Conservation (phyloP, 2,113 vertebrate species). For the Hylia prasina region DNA sequence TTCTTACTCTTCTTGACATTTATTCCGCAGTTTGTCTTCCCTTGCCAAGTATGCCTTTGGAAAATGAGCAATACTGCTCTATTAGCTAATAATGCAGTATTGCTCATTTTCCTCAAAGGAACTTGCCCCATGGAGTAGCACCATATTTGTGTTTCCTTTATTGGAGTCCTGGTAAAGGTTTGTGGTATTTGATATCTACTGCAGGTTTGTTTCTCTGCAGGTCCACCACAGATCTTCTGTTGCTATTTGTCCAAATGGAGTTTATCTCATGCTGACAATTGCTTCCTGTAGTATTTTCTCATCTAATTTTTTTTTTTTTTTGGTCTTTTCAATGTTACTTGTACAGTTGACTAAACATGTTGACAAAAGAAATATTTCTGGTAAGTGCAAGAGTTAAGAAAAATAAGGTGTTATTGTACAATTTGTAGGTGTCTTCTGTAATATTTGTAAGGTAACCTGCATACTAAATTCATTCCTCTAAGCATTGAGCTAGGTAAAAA, state of each 20-base stretch:
- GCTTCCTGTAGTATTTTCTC: background rate
- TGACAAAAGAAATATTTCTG: background rate
- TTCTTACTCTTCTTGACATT: slow-evolving; percentile 44
- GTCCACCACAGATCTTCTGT: background rate
- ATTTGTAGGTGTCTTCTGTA: background rate
- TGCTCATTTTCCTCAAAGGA: background rate
- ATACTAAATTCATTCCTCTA: background rate
- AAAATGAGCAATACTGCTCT: background rate
- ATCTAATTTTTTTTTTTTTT: background rate
- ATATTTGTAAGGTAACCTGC: background rate
- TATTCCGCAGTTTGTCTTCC: background rate
- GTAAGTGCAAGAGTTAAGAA: background rate
- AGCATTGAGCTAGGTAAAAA: background rate
- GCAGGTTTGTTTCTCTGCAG: background rate
- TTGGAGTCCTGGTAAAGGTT: background rate
- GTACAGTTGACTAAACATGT: background rate
- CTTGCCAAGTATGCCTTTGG: slow-evolving; percentile 13
- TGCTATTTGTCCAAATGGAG: background rate
- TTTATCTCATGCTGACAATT: background rate
- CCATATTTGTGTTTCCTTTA: background rate
- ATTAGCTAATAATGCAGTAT: background rate
- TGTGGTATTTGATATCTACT: background rate
- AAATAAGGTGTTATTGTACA: background rate
- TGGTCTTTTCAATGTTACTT: background rate
- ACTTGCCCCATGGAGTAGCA: background rate